Percentiles rank a stretch among this genome's conserved stretches.
Evolutionary conservation across 1,140 invertebrate genomes (phyloP).

Genomic region (Drosophila pseudoananassae): DNA sequence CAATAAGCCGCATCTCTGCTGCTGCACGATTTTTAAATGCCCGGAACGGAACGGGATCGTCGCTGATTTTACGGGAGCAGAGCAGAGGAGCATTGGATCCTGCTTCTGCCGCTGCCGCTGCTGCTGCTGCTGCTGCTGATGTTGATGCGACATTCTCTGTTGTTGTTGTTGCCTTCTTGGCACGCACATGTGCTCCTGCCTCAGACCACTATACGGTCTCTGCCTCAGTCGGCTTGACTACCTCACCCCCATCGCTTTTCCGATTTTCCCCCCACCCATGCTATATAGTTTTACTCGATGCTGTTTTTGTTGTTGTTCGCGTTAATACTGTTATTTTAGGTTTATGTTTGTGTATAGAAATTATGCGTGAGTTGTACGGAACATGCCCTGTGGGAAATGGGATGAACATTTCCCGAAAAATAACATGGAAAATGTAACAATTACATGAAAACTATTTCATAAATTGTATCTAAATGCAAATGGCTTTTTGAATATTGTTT

Average conservation of each 20-base stretch:
- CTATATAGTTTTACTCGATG: conserved; percentile 35
- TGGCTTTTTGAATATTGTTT: neutral
- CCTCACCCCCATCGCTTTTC: conserved; percentile 19
- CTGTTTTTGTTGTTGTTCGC: conserved; percentile 35
- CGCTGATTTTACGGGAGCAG: conserved; percentile 20
- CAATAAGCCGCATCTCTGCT: conserved; percentile 70
- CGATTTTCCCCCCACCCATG: conserved; percentile 2
- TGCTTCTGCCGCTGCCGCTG: conserved; percentile 33
- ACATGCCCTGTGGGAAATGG: conserved; percentile 45
- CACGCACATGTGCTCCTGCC: conserved; percentile 64
- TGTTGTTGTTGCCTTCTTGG: conserved; percentile 34
- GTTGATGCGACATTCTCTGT: conserved; percentile 51
- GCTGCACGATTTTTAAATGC: conserved; percentile 75
- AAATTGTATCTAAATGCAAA: neutral
- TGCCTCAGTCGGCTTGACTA: conserved; percentile 2
- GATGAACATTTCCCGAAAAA: neutral
- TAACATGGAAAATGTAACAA: neutral
- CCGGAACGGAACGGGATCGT: conserved; percentile 51
- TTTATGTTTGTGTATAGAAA: conserved; percentile 61
- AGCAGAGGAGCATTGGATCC: conserved; percentile 55
- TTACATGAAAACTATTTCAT: neutral
- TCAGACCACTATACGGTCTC: conserved; percentile 6
- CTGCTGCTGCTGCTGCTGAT: conserved; percentile 11
- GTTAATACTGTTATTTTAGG: conserved; percentile 63
- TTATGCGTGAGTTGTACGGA: conserved; percentile 51